Evolutionary conservation across 1,140 invertebrate species (phyloP).

Genomic region (Maconellicoccus hirsutus): DNA sequence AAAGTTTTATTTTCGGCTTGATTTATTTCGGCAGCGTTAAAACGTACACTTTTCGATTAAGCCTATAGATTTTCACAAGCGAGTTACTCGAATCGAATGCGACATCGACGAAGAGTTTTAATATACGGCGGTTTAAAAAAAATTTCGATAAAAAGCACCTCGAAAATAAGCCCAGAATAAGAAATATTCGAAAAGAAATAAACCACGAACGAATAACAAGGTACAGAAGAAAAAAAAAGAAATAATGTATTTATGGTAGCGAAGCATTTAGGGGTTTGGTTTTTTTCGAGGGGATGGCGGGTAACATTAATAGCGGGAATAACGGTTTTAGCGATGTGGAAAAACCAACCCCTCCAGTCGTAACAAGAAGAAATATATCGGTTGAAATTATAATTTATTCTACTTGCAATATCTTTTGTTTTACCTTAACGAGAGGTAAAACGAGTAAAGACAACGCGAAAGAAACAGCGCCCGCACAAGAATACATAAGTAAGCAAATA

Average conservation of each 20-base stretch:
- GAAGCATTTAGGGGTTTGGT: not conserved
- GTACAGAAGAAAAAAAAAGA: not conserved
- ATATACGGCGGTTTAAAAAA: not conserved
- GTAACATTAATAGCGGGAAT: slow-evolving; percentile 3
- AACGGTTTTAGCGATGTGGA: slow-evolving; percentile 7
- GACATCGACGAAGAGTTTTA: not conserved
- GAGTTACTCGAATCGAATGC: not conserved
- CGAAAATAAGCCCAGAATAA: slow-evolving; percentile 3
- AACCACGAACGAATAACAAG: slow-evolving; percentile 3
- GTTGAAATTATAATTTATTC: slow-evolving; percentile 10
- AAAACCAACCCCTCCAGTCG: not conserved
- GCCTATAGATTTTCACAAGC: slow-evolving; percentile 8
- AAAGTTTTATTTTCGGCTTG: not conserved
- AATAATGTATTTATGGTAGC: slow-evolving; percentile 9
- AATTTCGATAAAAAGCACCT: not conserved
- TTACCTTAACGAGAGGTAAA: slow-evolving; percentile 8
- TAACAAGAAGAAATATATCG: not conserved
- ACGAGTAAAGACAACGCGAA: slow-evolving; percentile 3
- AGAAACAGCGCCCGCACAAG: slow-evolving; percentile 6
- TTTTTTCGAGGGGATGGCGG: not conserved
- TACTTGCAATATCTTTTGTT: slow-evolving; percentile 9
- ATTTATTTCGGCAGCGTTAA: not conserved
- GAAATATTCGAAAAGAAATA: slow-evolving; percentile 6
- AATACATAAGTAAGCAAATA: slow-evolving; percentile 9
- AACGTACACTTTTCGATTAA: not conserved